Base-by-base conservation (phyloP, 2,888 invertebrate genomes). In the Protula sp. region DNA sequence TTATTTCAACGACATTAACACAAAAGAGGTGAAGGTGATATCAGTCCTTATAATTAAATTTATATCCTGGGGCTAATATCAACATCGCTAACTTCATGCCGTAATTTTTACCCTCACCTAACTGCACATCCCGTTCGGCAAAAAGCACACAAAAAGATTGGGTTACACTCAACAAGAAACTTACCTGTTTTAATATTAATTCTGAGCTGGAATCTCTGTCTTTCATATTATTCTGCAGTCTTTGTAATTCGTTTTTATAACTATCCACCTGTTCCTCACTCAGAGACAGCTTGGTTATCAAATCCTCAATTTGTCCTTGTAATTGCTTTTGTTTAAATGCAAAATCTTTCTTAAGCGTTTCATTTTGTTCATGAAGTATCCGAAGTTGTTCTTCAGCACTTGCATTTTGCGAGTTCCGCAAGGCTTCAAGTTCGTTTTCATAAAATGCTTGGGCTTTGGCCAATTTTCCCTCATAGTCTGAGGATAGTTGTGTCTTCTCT, bases 371-470 rank as follows among this genome's bases (percentile, higher is more conserved):
- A 30, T 67, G 62, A 19, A 78, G 60, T n/a, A 52, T 56, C 54
- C 62, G 60, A 22, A 72, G 54, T 14, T 73, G 70, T 27, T 70
- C 71, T 28, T 74, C 71, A 29, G 67, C 58, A 30, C 67, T 66
- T 2, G 69, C 38, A 58, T 65, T 70, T 47, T 74, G 72, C 22
- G 67, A 65, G 48, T 71, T 62, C 58, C 62, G 70, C 28, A 76
- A 61, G 5, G 71, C 76, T 55, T 75, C 73, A 14, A 80, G 65
- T 62, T 80, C 79, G 55, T 79, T 76, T 66, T 79, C 76, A 67
- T 76, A 77, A 60, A 78, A 77, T 24, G 75, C 70, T 61, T 76
- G 72, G 28, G 77, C 75, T 69, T 80, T 76, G 29, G 64, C 67
- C 14, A 79, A 64, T 62, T 79, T 80, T 24, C 61, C 65, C 55